These are phyloP conservation scores for Loris lydekkerianus DNA, from an alignment of 2,797 vertebrate species.

Conservation along the genomic window DNA sequence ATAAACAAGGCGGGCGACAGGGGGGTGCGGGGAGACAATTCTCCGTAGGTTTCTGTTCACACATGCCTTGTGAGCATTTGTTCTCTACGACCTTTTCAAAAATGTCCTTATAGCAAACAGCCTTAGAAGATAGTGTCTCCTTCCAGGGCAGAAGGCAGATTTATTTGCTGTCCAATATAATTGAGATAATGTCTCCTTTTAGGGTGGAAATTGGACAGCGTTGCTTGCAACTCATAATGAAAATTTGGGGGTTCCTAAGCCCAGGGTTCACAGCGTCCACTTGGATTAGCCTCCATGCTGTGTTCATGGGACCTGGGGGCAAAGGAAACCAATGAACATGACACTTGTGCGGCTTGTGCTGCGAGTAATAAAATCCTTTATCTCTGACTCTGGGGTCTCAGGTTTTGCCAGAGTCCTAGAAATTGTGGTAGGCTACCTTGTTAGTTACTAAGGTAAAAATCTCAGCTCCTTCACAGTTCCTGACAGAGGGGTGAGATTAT, in stretches of 20 bases:
- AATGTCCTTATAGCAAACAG: neutral
- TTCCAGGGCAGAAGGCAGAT: neutral
- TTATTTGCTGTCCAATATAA: too few relatives aligned
- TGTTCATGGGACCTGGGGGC: fast-evolving
- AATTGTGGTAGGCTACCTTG: neutral
- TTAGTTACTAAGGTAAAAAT: neutral
- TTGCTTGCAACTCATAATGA: neutral
- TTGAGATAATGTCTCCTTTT: neutral
- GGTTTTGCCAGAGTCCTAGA: neutral
- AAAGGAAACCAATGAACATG: fast-evolving
- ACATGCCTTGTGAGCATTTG: fast-evolving
- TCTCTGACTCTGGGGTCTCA: neutral
- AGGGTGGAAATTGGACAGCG: neutral
- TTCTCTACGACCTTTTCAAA: neutral
- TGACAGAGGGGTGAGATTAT: neutral
- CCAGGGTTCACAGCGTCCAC: too few relatives aligned
- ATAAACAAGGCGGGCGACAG: neutral
- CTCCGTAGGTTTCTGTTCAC: neutral
- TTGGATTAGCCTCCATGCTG: neutral
- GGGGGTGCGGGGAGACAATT: neutral
- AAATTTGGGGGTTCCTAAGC: neutral
- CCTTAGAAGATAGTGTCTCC: neutral
- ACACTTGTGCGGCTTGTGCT: fast-evolving
- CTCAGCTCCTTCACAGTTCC: neutral
- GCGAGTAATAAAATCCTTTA: neutral